Evolutionary conservation across 1,140 invertebrate genomes (phyloP).

Genomic region (Armadillidium nasatum): DNA sequence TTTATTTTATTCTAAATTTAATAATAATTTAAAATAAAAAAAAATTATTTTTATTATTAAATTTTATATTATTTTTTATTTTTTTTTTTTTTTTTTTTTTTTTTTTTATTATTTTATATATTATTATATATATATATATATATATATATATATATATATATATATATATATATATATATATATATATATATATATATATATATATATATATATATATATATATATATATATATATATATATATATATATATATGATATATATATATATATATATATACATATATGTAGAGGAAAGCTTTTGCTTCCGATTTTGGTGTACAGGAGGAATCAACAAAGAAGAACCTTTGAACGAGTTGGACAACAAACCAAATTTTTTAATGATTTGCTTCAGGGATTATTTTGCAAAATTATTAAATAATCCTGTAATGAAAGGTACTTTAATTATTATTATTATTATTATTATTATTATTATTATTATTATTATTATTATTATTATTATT

Average conservation of each 20-base stretch:
- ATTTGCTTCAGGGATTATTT: slow-evolving; percentile 78
- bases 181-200: not conserved
- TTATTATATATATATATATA: too few species aligned
- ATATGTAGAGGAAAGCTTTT: slow-evolving; percentile 63
- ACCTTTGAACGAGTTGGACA: slow-evolving; percentile 78
- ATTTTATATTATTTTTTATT: too few species aligned
- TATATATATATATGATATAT: not conserved
- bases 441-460: too few species aligned
- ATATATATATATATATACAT: not conserved
- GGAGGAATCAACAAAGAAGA: slow-evolving; percentile 76
- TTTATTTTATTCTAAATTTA: too few species aligned
- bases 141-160: too few species aligned
- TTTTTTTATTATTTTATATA: too few species aligned
- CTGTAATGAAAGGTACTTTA: slow-evolving; percentile 68
- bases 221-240: not conserved
- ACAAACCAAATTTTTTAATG: slow-evolving; percentile 80
- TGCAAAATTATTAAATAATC: slow-evolving; percentile 69
- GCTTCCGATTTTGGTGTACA: slow-evolving; percentile 72
- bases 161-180: not conserved
- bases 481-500: too few species aligned
- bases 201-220: not conserved
- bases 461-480: too few species aligned
- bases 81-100: too few species aligned
- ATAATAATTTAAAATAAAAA: too few species aligned
- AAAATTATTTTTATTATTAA: too few species aligned